phyloP scores from a whole-genome alignment of 1,140 invertebrate species.

The Drosophila bocki region DNA sequence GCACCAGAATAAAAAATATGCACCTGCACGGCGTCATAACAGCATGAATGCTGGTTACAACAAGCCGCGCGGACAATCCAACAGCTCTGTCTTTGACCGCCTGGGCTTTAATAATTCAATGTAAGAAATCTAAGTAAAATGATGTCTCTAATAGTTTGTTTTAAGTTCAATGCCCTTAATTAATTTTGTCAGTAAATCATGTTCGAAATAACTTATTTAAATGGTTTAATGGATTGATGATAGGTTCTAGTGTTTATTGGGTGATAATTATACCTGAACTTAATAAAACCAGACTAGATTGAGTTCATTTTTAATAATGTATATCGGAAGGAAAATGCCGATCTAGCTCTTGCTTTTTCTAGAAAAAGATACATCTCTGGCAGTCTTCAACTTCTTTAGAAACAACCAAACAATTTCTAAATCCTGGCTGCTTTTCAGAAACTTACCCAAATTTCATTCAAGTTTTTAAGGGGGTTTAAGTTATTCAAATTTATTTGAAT shows the following conservation, averaged over 20 bases:
- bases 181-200: constrained; percentile 48
- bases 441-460: background rate
- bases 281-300: too few species aligned
- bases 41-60: constrained; percentile 56
- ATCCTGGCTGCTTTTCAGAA: background rate
- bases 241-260: background rate
- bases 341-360: too few species aligned
- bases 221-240: background rate
- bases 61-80: constrained; percentile 40
- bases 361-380: too few species aligned
- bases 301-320: background rate
- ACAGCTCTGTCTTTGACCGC: constrained; percentile 77
- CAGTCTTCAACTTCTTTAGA: too few species aligned
- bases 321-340: background rate
- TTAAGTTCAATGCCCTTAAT: constrained; percentile 36
- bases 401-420: too few species aligned
- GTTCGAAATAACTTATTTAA: constrained; percentile 30
- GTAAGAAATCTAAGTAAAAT: constrained; percentile 43
- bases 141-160: constrained; percentile 34
- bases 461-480: too few species aligned
- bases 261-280: too few species aligned
- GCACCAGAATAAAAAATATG: constrained; percentile 26
- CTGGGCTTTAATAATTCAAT: constrained; percentile 77
- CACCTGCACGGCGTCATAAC: constrained; percentile 32
- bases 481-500: too few species aligned